Evolutionary conservation across 2,113 vertebrate species (phyloP).

Genomic region (Ptychochromis oligacanthus): DNA sequence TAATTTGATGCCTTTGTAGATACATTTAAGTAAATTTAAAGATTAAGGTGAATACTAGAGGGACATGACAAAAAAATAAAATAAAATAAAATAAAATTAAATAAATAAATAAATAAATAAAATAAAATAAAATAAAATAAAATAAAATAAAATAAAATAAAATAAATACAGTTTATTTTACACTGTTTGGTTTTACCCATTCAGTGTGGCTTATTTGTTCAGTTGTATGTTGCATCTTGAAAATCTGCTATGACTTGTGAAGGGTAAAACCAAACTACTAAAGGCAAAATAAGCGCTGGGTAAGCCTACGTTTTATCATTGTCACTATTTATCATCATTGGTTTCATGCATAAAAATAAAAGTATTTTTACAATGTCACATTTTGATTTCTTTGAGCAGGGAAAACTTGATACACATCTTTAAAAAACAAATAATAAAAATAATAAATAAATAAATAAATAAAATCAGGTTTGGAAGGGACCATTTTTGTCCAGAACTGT

Average conservation of each 20-base stretch:
- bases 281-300: background rate
- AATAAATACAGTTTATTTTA: background rate
- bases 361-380: background rate
- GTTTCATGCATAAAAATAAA: background rate
- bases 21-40: rapidly evolving
- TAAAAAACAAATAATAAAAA: too few relatives aligned
- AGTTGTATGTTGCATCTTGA: background rate
- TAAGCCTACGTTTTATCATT: background rate
- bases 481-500: background rate
- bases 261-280: background rate
- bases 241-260: background rate
- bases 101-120: too few relatives aligned
- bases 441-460: too few relatives aligned
- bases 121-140: too few relatives aligned
- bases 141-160: too few relatives aligned
- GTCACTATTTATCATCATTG: background rate
- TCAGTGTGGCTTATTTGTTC: background rate
- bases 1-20: background rate
- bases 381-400: background rate
- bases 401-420: background rate
- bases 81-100: too few relatives aligned
- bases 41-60: background rate
- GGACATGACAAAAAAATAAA: background rate
- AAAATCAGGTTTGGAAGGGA: background rate
- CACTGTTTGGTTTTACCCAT: background rate